Evolutionary conservation across 2,113 vertebrate genomes (phyloP).

Genomic region (Larimichthys polyactis): DNA sequence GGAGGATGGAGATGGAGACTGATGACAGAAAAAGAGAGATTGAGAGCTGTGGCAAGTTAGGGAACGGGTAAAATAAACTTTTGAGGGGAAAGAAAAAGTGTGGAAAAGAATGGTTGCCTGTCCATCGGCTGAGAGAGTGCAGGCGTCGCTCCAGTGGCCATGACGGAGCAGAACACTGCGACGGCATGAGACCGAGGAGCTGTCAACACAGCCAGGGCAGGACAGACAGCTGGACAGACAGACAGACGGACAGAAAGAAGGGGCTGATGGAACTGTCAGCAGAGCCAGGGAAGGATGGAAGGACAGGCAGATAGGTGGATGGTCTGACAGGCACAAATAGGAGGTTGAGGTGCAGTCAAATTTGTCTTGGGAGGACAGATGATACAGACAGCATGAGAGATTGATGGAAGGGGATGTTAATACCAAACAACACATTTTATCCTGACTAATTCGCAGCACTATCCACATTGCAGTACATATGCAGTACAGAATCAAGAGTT

Average conservation of each 20-base stretch:
- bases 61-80: slow-evolving; percentile 66
- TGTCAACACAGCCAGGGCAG: slow-evolving; percentile 73
- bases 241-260: slow-evolving; percentile 55
- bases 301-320: slow-evolving; percentile 58
- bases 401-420: slow-evolving; percentile 23
- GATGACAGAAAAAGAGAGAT: slow-evolving; percentile 52
- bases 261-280: slow-evolving; percentile 71
- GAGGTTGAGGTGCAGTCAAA: slow-evolving; percentile 49
- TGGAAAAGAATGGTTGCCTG: slow-evolving; percentile 68
- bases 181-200: slow-evolving; percentile 74
- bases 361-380: slow-evolving; percentile 34
- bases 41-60: slow-evolving; percentile 45
- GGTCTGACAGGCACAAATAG: slow-evolving; percentile 56
- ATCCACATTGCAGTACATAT: background rate
- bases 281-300: slow-evolving; percentile 58
- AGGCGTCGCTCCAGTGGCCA: slow-evolving; percentile 79
- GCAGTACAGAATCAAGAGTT: background rate
- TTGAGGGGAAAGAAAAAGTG: slow-evolving; percentile 40
- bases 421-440: slow-evolving; percentile 42
- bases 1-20: slow-evolving; percentile 54
- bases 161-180: slow-evolving; percentile 78
- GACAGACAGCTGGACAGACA: slow-evolving; percentile 58
- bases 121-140: slow-evolving; percentile 73
- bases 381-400: slow-evolving; percentile 35
- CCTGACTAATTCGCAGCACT: slow-evolving; percentile 8